Evolutionary conservation across 2,888 invertebrate genomes (phyloP), one percentile per base, ranked within the genome.

Genomic region (Ornithoptera alexandrae): DNA sequence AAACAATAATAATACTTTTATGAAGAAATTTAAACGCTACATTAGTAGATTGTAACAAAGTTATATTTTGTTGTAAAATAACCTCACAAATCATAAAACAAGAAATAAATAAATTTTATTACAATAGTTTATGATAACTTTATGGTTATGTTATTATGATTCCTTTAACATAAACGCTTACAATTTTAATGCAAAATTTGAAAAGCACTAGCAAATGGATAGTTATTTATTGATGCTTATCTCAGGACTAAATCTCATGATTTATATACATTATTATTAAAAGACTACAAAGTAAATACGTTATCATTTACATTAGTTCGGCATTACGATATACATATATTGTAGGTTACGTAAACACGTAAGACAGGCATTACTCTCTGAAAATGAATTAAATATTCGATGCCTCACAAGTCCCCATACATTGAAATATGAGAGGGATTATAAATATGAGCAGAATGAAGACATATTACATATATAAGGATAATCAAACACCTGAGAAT

Each of bases 401-500:
- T 50, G 50, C 30, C 59, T 66, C 65, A 30, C 59, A 50, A 66
- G 50, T 59, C 46, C 59, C 59, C 15, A 24, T 18, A 59, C 42
- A 30, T 66, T 53, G 36, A 53, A 65, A 68, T 66, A 67, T 64
- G 63, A 72, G 70, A 30, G 70, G 68, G 63, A 73, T 71, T 71
- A 64, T 53, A 39, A 53, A 46, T 65, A 72, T 70, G 65, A 58
- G 69, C 69, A 65, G 12, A 71, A 68, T 68, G 71, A 66, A 65
- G 59, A 62, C 67, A 71, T 67, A 72, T 63, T 61, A 71, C 64
- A 65, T 65, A 62, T 50, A 64, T 36, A 59, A 68, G 46, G 57
- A 58, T 64, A 68, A 18, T 5, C 73, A 71, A 74, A 72, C 74
- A 76, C 74, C 74, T 74, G 76, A 75, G 75, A 74, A 75, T 76